A percentile compares a stretch with the other conserved stretches of the same genome.
Evolutionary conservation across 2,888 invertebrate species (phyloP).

Genomic region (Muschampia plurimacula): DNA sequence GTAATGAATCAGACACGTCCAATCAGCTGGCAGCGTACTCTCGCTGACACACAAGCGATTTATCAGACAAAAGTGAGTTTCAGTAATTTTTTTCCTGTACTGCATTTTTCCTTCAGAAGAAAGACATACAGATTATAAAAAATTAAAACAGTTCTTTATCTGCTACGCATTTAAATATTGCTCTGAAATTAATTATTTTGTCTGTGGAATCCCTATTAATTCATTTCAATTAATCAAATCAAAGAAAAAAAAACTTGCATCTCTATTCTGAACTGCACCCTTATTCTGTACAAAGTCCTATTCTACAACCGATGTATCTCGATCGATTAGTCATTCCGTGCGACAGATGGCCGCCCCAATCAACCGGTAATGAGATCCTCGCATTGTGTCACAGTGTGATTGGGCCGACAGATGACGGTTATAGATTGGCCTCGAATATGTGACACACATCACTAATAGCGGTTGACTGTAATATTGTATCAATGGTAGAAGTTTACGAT

Average conservation of each 20-base stretch:
- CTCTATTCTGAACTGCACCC: not conserved
- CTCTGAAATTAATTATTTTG: not conserved
- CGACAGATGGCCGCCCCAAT: slow-evolving; percentile 74
- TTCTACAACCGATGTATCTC: slow-evolving; percentile 47
- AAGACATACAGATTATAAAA: not conserved
- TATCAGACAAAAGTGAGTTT: slow-evolving; percentile 28
- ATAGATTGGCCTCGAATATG: slow-evolving; percentile 44
- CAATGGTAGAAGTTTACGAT: not conserved
- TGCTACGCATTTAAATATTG: not conserved
- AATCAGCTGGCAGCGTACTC: slow-evolving; percentile 12
- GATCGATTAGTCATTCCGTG: slow-evolving; percentile 54
- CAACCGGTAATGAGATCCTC: slow-evolving; percentile 61
- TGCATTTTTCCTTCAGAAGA: not conserved
- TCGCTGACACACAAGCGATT: slow-evolving; percentile 33
- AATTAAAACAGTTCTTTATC: not conserved
- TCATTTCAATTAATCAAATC: too few species aligned
- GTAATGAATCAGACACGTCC: not conserved
- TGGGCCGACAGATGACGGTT: slow-evolving; percentile 56
- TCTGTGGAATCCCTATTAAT: too few species aligned
- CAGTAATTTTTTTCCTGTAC: slow-evolving; percentile 13
- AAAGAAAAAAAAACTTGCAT: not conserved
- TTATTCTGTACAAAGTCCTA: slow-evolving; percentile 4
- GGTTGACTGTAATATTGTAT: slow-evolving; percentile 24
- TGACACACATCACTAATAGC: slow-evolving; percentile 34
- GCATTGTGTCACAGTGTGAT: slow-evolving; percentile 54